Conservation (phyloP, 2,888 invertebrate species). For the Rotaria sp. region DNA sequence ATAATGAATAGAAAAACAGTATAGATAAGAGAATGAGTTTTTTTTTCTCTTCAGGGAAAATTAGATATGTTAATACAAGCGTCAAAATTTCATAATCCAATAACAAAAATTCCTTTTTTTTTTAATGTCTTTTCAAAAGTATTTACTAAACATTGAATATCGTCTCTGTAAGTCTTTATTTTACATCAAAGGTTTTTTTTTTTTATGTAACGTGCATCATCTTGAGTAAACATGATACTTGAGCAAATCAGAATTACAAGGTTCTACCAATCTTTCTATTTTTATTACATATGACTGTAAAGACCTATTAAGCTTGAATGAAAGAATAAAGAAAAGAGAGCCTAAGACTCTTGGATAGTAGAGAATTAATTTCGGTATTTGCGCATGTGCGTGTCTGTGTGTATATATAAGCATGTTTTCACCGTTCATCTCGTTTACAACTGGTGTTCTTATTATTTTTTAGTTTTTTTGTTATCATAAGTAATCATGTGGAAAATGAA, state of each 20-base stretch:
- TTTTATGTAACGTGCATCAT: neutral
- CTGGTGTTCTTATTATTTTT: too few relatives aligned
- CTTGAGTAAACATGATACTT: neutral
- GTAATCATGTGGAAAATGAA: neutral
- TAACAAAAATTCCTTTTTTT: neutral
- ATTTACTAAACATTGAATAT: too few relatives aligned
- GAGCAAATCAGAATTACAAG: neutral
- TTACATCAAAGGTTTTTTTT: neutral
- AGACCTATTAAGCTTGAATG: neutral
- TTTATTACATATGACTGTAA: neutral
- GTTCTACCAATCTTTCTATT: neutral
- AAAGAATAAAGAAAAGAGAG: neutral
- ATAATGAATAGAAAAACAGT: neutral
- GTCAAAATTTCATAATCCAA: neutral
- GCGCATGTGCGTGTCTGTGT: neutral
- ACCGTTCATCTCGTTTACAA: neutral
- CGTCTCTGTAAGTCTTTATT: neutral
- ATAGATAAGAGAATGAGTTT: neutral
- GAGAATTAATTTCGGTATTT: neutral
- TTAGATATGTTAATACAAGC: neutral
- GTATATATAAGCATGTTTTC: neutral
- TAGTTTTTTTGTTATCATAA: neutral
- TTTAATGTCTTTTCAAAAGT: too few relatives aligned
- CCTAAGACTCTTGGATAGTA: neutral
- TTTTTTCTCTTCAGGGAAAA: neutral